These are phyloP conservation scores for Ceyx cyanopectus DNA, from an alignment of 2,113 vertebrate species.

Conservation along the genomic window DNA sequence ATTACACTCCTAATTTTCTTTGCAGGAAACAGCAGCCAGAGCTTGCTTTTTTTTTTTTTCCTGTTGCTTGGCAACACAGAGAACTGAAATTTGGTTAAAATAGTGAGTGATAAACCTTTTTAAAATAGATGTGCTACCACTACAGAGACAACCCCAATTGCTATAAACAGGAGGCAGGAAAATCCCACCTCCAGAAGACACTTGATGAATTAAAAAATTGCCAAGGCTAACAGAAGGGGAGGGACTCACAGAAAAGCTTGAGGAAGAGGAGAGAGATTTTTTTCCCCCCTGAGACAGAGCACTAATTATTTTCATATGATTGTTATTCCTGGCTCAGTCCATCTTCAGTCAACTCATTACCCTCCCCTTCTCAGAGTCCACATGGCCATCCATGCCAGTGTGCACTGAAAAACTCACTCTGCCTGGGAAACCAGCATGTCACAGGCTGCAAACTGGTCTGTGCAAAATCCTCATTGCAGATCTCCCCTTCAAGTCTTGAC, in stretches of 20 bases:
- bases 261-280: not conserved
- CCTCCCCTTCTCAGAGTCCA: not conserved
- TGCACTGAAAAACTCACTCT: not conserved
- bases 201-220: not conserved
- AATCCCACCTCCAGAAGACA: not conserved
- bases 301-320: not conserved
- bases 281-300: not conserved
- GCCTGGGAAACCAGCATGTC: not conserved
- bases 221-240: not conserved
- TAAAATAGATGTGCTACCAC: slow-evolving; percentile 10
- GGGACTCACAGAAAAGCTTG: not conserved
- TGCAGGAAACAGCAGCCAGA: slow-evolving; percentile 24
- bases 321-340: not conserved
- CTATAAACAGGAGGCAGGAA: slow-evolving; percentile 8
- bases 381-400: fast-evolving
- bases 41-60: not conserved
- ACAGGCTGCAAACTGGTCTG: not conserved
- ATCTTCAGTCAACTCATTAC: not conserved
- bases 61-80: slow-evolving; percentile 53
- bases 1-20: slow-evolving; percentile 48
- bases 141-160: slow-evolving; percentile 18
- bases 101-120: slow-evolving; percentile 13
- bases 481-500: not conserved
- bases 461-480: not conserved
- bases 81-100: slow-evolving; percentile 17